Base-by-base conservation (phyloP, 2,888 invertebrate genomes). In the Leptura quadrifasciata region DNA sequence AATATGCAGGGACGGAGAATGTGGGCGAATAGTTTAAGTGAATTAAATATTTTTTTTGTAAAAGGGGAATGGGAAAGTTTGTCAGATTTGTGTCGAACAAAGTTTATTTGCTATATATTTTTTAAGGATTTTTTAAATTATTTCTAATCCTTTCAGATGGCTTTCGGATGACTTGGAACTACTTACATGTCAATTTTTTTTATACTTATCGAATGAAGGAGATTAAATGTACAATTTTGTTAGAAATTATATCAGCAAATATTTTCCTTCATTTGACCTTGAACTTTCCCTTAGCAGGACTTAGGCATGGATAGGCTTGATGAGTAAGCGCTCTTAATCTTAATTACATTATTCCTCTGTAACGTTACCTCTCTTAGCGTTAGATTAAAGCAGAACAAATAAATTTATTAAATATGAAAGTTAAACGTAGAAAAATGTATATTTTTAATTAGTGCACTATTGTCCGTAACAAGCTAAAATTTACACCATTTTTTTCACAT, bases 291-390 rank as follows among this genome's bases (percentile, higher is more conserved):
- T 24, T 31, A 39, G 58, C 47, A 21, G 35, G 20, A 10, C 69
- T 21, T 58, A 58, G 35, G 10, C 39, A 58, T 24, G 58, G 58
- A 15, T 60, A 69, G 31, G 58, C 55, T 39, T 69, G 58, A 69
- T 69, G 69, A 69, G 57, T 58, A 58, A 58, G 58, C 31, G 58
- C 58, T 31, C 57, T 69, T 58, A 69, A 69, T 69, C 69, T 60
- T 69, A 69, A 69, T 69, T 55, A 69, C 69, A 69, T 69, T 69
- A 69, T 58, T 31, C 39, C 69, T 35, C 20, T 31, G 39, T 39
- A 60, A n/a, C 58, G 69, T 39, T 58, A 57, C 69, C 58, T 69
- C 35, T 21, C 47, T 27, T 47, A 58, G 69, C 6, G 21, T 17
- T 35, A 47, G 69, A 69, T 60, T 69, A 69, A 35, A 47, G 57